phyloP scores from a whole-genome alignment of 2,797 vertebrate genomes.

The Pelodytes ibericus region DNA sequence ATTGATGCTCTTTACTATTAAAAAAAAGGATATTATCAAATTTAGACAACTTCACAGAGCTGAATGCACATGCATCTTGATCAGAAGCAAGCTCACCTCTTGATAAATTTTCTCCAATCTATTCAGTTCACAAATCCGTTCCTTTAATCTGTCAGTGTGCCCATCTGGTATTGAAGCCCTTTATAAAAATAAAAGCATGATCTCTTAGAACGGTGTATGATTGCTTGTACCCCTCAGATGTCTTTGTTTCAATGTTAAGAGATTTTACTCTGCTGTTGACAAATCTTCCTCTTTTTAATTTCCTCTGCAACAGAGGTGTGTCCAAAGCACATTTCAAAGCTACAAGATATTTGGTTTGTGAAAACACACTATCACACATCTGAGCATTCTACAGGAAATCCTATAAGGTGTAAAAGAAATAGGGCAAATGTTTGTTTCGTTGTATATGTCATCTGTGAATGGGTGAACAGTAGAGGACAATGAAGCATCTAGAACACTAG shows the following conservation, averaged over 20 bases:
- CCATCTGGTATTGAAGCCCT: slow-evolving; percentile 7
- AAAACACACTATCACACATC: too few relatives aligned
- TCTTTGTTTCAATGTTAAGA: neutral
- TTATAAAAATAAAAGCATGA: too few relatives aligned
- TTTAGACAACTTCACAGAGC: neutral
- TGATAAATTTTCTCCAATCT: neutral
- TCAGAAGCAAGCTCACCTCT: neutral
- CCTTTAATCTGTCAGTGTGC: slow-evolving; percentile 14
- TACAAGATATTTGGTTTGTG: too few relatives aligned
- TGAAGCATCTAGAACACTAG: too few relatives aligned
- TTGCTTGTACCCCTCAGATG: neutral
- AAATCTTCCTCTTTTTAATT: slow-evolving; percentile 44
- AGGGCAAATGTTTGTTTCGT: too few relatives aligned
- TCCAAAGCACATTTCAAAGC: neutral
- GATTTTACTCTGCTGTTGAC: neutral
- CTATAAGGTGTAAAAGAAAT: too few relatives aligned
- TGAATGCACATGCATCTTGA: neutral
- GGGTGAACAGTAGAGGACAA: too few relatives aligned
- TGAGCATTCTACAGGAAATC: too few relatives aligned
- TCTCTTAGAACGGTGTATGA: too few relatives aligned
- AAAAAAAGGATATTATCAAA: too few relatives aligned
- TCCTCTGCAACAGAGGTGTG: slow-evolving; percentile 27
- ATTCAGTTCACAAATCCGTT: neutral
- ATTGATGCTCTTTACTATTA: too few relatives aligned
- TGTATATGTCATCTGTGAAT: too few relatives aligned